phyloP scores from a whole-genome alignment of 92 coral and sea anemone species.

The Porites lobata region DNA sequence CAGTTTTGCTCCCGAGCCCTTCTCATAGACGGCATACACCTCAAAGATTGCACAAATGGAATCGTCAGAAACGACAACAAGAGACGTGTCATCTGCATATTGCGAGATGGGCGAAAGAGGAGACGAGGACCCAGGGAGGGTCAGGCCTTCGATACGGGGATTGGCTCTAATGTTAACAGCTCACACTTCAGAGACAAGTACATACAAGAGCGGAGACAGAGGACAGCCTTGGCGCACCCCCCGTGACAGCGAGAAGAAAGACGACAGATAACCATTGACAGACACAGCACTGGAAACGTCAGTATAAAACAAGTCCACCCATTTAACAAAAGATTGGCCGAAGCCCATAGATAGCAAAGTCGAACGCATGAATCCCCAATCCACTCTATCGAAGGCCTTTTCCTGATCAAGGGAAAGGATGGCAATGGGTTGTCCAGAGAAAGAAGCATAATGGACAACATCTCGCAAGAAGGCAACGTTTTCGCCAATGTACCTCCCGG shows the following conservation, averaged over 20 bases:
- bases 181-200: slow-evolving; percentile 7
- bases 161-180: slow-evolving; percentile 25
- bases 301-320: slow-evolving; percentile 19
- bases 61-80: background rate
- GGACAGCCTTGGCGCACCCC: slow-evolving; percentile 49
- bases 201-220: slow-evolving; percentile 14
- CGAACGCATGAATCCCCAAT: slow-evolving; percentile 20
- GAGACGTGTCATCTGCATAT: slow-evolving; percentile 48
- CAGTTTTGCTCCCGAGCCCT: slow-evolving; percentile 31
- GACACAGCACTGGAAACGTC: slow-evolving; percentile 1
- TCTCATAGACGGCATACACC: background rate
- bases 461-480: slow-evolving; percentile 23
- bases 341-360: slow-evolving; percentile 3
- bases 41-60: background rate
- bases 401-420: slow-evolving; percentile 33
- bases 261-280: slow-evolving; percentile 30
- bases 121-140: background rate
- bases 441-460: background rate
- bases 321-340: slow-evolving; percentile 41
- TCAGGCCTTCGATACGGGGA: background rate
- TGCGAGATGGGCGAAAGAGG: background rate
- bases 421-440: background rate
- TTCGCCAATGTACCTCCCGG: slow-evolving; percentile 13
- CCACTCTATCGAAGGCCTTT: slow-evolving; percentile 49
- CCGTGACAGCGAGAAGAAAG: background rate